phyloP scores from a whole-genome alignment of 1,140 invertebrate species.

The Acromyrmex charruanus region DNA sequence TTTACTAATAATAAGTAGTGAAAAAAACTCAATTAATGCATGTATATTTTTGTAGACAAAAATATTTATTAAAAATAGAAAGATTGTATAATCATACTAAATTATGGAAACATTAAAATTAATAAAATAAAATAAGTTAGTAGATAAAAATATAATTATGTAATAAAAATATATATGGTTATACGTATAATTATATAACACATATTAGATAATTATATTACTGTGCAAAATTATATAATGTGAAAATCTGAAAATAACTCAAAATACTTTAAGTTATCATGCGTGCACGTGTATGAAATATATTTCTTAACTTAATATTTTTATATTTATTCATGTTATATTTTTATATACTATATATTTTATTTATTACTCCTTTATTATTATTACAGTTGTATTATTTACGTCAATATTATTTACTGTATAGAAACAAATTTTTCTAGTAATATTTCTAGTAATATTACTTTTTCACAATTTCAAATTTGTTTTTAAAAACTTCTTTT shows the following conservation, averaged over 20 bases:
- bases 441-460: not conserved
- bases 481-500: not conserved
- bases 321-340: not conserved
- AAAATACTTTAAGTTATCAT: not conserved
- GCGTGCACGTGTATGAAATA: not conserved
- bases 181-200: not conserved
- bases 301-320: not conserved
- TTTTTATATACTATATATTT: not conserved
- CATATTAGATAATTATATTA: not conserved
- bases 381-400: not conserved
- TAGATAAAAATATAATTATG: conserved; percentile 3
- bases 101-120: not conserved
- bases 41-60: not conserved
- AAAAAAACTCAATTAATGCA: not conserved
- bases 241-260: not conserved
- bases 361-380: not conserved
- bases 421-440: not conserved
- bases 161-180: not conserved
- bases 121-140: not conserved
- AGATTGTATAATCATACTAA: not conserved
- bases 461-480: no score
- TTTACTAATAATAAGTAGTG: not conserved
- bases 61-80: not conserved
- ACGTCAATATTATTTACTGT: not conserved
- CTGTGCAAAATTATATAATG: conserved; percentile 8